These are phyloP conservation scores for Spodoptera littoralis DNA, from an alignment of 2,888 invertebrate genomes.

Conservation along the genomic window DNA sequence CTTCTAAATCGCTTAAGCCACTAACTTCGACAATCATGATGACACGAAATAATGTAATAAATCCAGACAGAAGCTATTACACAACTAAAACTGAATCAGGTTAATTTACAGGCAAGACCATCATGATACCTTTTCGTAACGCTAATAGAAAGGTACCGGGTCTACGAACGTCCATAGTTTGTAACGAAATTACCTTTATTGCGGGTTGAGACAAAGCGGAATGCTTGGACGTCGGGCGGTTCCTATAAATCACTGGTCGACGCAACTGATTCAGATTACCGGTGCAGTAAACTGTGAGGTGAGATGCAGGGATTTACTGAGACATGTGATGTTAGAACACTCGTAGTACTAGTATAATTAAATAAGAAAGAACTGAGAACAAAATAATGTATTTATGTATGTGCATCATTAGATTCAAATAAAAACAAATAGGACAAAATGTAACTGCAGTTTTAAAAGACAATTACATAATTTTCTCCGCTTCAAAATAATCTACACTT, in stretches of 20 bases:
- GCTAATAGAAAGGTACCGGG: conserved; percentile 57
- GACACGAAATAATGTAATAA: conserved; percentile 6
- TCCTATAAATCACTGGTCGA: conserved; percentile 83
- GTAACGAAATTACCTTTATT: conserved; percentile 81
- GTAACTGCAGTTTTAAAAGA: too few species aligned
- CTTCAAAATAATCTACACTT: too few species aligned
- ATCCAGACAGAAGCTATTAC: conserved; percentile 27
- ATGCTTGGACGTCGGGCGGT: conserved; percentile 71
- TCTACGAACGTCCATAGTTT: conserved; percentile 56
- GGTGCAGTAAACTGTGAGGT: conserved; percentile 64
- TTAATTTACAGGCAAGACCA: conserved; percentile 42
- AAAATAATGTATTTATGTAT: too few species aligned
- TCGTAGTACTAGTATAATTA: conserved; percentile 16
- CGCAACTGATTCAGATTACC: conserved; percentile 85
- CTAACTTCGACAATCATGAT: too few species aligned
- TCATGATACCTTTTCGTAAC: conserved; percentile 37
- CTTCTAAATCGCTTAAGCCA: too few species aligned
- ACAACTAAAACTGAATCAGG: conserved; percentile 33
- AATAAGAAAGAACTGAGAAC: not conserved
- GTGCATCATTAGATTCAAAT: too few species aligned
- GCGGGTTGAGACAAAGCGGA: conserved; percentile 75
- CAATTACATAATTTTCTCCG: too few species aligned
- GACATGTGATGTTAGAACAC: conserved; percentile 31
- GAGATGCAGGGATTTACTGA: conserved; percentile 53
- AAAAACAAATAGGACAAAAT: too few species aligned